Conservation (phyloP, 2,113 vertebrate species). For the Theristicus caerulescens region DNA sequence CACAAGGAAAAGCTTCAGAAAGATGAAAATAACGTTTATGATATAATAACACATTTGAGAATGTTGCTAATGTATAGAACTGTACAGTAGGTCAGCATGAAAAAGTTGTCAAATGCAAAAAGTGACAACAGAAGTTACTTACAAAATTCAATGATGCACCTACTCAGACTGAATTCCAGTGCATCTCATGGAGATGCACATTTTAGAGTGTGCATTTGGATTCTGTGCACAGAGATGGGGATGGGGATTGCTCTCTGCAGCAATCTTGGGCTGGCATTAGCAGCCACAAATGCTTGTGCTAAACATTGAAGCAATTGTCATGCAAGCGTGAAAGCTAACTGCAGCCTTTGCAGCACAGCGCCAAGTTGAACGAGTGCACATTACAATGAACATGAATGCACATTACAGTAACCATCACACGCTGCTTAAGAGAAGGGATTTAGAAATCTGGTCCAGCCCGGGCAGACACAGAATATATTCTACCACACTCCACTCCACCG, state of each 20-base stretch:
- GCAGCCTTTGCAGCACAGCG: not conserved
- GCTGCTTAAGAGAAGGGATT: not conserved
- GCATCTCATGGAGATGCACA: not conserved
- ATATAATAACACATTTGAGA: not conserved
- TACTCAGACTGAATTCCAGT: not conserved
- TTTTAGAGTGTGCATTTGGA: not conserved
- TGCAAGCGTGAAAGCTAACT: not conserved
- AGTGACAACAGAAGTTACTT: not conserved
- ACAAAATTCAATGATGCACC: rapidly evolving
- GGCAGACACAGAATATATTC: not conserved
- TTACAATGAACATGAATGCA: too few species aligned
- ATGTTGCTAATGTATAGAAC: not conserved
- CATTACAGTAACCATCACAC: not conserved
- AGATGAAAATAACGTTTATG: not conserved
- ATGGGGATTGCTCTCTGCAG: not conserved
- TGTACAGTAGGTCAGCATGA: not conserved
- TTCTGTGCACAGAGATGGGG: not conserved
- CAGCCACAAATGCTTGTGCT: not conserved
- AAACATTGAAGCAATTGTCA: not conserved
- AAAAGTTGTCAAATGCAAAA: not conserved
- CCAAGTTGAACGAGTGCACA: rapidly evolving
- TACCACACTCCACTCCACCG: not conserved
- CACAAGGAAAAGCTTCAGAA: not conserved
- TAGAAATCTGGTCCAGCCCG: not conserved
- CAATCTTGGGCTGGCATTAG: not conserved